phyloP scores from a whole-genome alignment of 2,797 vertebrate genomes.

The Hylomyscus alleni region DNA sequence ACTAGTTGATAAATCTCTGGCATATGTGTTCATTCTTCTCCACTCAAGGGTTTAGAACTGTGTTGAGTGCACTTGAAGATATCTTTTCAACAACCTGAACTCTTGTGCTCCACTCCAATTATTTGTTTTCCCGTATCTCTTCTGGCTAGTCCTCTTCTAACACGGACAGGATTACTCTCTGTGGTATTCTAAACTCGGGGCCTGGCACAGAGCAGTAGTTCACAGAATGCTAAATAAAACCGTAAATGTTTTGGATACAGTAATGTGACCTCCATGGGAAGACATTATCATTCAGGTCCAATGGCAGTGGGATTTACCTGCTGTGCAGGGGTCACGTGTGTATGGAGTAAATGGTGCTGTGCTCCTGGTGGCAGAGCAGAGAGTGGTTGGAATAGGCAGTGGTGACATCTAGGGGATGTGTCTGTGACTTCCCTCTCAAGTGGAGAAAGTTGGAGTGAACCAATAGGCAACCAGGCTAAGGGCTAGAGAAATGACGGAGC shows the following conservation, averaged over 20 bases:
- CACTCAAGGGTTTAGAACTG: not conserved
- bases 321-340: not conserved
- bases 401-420: not conserved
- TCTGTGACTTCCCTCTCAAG: not conserved
- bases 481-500: not conserved
- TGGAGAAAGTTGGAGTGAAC: not conserved
- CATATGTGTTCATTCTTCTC: not conserved
- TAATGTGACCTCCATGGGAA: not conserved
- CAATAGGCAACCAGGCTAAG: not conserved
- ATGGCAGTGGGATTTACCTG: not conserved
- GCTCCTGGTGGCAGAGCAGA: not conserved
- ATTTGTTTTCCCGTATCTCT: not conserved
- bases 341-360: not conserved
- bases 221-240: conserved; percentile 41
- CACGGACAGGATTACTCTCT: not conserved
- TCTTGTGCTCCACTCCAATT: not conserved
- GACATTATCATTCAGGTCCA: not conserved
- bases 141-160: not conserved
- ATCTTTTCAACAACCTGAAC: not conserved
- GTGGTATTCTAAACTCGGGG: not conserved
- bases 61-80: not conserved
- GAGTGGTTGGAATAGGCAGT: not conserved
- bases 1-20: not conserved
- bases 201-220: not conserved
- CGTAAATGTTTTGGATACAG: not conserved